Evolutionary conservation across 2,888 invertebrate genomes (phyloP), one percentile per base, ranked within the genome.

Genomic region (Cheilosia impressa): DNA sequence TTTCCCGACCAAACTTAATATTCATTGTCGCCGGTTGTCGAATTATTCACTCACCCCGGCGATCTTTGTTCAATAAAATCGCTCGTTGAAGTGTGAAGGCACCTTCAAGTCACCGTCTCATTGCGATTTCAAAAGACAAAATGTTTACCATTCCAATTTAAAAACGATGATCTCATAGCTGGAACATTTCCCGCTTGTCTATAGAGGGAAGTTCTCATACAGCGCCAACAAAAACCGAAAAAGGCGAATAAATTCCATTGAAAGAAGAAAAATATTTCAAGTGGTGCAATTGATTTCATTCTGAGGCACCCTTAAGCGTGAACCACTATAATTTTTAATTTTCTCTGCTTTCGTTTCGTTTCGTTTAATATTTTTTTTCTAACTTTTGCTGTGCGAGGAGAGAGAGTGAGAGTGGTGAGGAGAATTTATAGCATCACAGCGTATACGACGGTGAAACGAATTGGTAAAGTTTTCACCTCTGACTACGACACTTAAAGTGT

Each of bases 251-350:
- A 60, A 71, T 62, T 82, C 22, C 60, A 65, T 53, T 38, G 55
- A 69, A 63, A 27, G 50, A 53, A 65, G 57, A 43, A 73, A 69
- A 78, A 83, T 73, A 83, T 79, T 73, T 84, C 79, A 84, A 84
- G 83, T 79, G 79, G 73, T 69, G 79, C 83, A 84, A 84, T 84
- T 84, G 83, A 84, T 84, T 84, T 84, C 73, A 69, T 73, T 79
- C 63, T 69, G 68, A 71, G 75, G 83, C 79, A 75, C 73, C 83
- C 83, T 83, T 84, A 73, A 84, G 75, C 79, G 79, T 84, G 83
- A 84, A 79, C 83, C 79, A 84, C 83, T 84, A 84, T 84, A 79
- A 84, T 84, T 84, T 84, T 84, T 84, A 79, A 84, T 84, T 84
- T 84, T 79, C 73, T 65, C 73, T n/a, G 45, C 38, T 34, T 50